These are phyloP conservation scores for Papilio dardanus DNA, from an alignment of 1,140 invertebrate species.

Conservation along the genomic window DNA sequence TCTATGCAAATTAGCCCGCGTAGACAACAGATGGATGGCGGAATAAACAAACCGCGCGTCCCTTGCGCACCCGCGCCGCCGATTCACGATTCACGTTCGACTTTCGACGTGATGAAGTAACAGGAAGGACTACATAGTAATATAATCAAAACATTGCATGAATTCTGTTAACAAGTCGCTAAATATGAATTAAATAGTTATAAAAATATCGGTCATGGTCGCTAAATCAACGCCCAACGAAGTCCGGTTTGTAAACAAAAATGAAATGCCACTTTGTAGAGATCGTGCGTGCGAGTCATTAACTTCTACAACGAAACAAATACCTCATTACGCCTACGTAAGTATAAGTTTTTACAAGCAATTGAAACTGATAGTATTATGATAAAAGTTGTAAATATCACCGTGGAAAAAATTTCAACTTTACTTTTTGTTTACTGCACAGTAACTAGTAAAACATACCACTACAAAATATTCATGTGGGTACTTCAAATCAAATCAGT, in stretches of 20 bases:
- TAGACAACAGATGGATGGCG: constrained; percentile 81
- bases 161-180: neutral
- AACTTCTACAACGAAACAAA: constrained; percentile 24
- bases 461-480: neutral
- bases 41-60: constrained; percentile 78
- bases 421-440: no score
- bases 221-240: constrained; percentile 42
- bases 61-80: constrained; percentile 59
- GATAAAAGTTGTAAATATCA: neutral
- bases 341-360: neutral
- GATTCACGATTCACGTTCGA: constrained; percentile 39
- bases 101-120: constrained; percentile 37
- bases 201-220: constrained; percentile 48
- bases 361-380: neutral
- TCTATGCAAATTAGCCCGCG: constrained; percentile 81
- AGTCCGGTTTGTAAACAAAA: constrained; percentile 49
- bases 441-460: no score
- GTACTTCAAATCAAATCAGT: neutral
- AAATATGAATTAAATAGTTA: constrained; percentile 8
- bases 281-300: constrained; percentile 1
- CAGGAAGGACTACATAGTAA: neutral
- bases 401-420: no score
- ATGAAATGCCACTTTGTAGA: constrained; percentile 38
- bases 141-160: neutral
- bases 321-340: neutral